A percentile compares a stretch with the other conserved stretches of the same genome.
These are phyloP conservation scores for Hemithea aestivaria DNA, from an alignment of 2,888 invertebrate genomes.

Conservation along the genomic window DNA sequence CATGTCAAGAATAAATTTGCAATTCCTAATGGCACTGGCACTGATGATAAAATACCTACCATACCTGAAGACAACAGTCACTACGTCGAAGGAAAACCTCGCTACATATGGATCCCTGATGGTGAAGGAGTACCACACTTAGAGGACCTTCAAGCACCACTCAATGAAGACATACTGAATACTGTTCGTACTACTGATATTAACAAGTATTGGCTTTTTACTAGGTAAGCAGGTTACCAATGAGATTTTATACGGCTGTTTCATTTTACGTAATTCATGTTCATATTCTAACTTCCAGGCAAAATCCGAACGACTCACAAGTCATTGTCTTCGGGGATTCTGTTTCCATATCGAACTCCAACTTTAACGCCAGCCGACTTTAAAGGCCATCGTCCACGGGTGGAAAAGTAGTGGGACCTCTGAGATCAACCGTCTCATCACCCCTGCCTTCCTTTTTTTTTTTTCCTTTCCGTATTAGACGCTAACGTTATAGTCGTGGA, in stretches of 20 bases:
- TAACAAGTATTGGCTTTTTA: slow-evolving; percentile 60
- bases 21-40: slow-evolving; percentile 25
- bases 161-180: slow-evolving; percentile 28
- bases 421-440: slow-evolving; percentile 42
- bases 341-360: slow-evolving; percentile 43
- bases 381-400: slow-evolving; percentile 55
- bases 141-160: slow-evolving; percentile 52
- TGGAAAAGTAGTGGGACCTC: slow-evolving; percentile 53
- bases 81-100: slow-evolving; percentile 64
- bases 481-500: slow-evolving; percentile 64
- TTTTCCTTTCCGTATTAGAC: slow-evolving; percentile 47
- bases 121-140: slow-evolving; percentile 52
- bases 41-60: slow-evolving; percentile 39
- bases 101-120: slow-evolving; percentile 69
- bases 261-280: too few relatives aligned
- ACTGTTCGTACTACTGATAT: slow-evolving; percentile 49
- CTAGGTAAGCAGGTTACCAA: too few relatives aligned
- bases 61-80: slow-evolving; percentile 63
- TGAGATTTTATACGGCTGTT: too few relatives aligned
- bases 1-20: too few relatives aligned
- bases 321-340: slow-evolving; percentile 45
- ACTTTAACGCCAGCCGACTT: slow-evolving; percentile 38
- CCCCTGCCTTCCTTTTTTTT: slow-evolving; percentile 49
- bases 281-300: too few relatives aligned
- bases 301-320: slow-evolving; percentile 45